A percentile compares a stretch with the other conserved stretches of the same genome.
These are phyloP conservation scores for Xestia c-nigrum DNA, from an alignment of 2,888 invertebrate species.

Conservation along the genomic window DNA sequence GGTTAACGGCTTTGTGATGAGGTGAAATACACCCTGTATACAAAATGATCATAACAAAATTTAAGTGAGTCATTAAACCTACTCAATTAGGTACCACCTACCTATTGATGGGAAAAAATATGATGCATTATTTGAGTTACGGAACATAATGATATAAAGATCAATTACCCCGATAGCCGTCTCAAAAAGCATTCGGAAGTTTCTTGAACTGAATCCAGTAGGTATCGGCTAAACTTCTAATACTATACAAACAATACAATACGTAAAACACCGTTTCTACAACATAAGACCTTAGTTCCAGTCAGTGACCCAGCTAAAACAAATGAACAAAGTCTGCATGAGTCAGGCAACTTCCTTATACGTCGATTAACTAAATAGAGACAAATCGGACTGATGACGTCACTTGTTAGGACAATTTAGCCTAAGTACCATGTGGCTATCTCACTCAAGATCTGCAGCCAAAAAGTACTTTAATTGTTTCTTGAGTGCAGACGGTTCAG, in stretches of 20 bases:
- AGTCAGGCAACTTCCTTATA: slow-evolving; percentile 62
- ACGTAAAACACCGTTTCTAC: slow-evolving; percentile 20
- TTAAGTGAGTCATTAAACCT: neutral
- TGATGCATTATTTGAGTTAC: too few relatives aligned
- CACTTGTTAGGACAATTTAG: slow-evolving; percentile 47
- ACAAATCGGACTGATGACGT: slow-evolving; percentile 55
- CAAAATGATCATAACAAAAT: too few relatives aligned
- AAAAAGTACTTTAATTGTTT: slow-evolving; percentile 46
- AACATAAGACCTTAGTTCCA: slow-evolving; percentile 12
- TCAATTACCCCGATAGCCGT: neutral
- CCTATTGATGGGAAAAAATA: neutral
- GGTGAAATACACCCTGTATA: too few relatives aligned
- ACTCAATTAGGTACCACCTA: neutral
- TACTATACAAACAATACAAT: slow-evolving; percentile 20
- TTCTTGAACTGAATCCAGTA: neutral
- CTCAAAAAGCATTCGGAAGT: neutral
- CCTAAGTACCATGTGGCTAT: slow-evolving; percentile 39
- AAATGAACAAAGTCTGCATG: slow-evolving; percentile 33
- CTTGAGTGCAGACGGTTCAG: slow-evolving; percentile 15
- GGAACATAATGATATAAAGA: neutral
- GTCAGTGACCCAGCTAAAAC: slow-evolving; percentile 52
- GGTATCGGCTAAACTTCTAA: neutral
- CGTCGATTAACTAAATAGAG: slow-evolving; percentile 62
- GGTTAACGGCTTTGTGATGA: too few relatives aligned
- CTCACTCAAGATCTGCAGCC: slow-evolving; percentile 42